These are phyloP conservation scores for Callocephalon fimbriatum DNA, from an alignment of 2,113 vertebrate species.

Conservation along the genomic window DNA sequence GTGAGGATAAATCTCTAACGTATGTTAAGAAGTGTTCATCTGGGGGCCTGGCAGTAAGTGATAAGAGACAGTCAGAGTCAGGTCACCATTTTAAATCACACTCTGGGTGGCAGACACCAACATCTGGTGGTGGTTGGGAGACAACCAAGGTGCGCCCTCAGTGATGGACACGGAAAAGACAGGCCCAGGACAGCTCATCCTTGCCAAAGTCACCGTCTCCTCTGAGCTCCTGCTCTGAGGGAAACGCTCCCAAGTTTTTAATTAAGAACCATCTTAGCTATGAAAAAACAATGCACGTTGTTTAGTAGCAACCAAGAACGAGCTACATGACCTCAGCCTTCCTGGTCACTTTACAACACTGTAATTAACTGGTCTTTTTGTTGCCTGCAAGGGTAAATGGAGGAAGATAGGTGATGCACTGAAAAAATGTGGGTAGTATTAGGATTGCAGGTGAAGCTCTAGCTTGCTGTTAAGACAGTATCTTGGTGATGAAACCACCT, in stretches of 20 bases:
- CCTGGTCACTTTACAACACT: background rate
- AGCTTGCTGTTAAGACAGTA: background rate
- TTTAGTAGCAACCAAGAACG: background rate
- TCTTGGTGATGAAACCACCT: background rate
- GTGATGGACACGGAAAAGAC: background rate
- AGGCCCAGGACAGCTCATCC: background rate
- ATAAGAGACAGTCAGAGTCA: background rate
- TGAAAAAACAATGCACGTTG: background rate
- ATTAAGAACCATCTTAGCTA: background rate
- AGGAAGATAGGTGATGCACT: background rate
- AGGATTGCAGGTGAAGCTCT: background rate
- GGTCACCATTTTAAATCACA: background rate
- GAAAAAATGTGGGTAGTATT: background rate
- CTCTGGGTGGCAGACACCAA: background rate
- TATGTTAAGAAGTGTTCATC: background rate
- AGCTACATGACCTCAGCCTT: background rate
- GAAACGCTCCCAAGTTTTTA: background rate
- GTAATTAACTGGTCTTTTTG: rapidly evolving
- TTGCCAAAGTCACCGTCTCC: background rate
- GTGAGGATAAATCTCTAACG: background rate
- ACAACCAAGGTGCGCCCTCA: background rate
- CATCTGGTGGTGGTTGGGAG: background rate
- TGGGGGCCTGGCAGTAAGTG: background rate
- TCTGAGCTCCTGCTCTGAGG: background rate
- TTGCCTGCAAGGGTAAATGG: background rate